Evolutionary conservation across 2,113 vertebrate genomes (phyloP).

Genomic region (Daubentonia madagascariensis): DNA sequence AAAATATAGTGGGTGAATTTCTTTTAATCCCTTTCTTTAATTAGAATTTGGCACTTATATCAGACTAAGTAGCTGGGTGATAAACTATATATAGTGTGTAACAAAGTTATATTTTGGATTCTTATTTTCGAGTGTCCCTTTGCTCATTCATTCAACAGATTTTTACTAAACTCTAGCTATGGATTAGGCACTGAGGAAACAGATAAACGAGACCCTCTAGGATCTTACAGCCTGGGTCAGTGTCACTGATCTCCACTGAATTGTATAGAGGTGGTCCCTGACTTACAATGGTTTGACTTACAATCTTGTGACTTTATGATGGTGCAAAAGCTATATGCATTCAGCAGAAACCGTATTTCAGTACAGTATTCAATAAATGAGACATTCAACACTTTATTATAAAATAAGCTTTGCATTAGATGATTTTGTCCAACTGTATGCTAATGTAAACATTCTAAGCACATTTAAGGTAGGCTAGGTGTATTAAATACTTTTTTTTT

Average conservation of each 20-base stretch:
- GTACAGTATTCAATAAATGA: not conserved
- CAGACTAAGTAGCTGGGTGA: not conserved
- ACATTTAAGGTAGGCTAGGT: not conserved
- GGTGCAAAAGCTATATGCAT: not conserved
- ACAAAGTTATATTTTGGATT: slow-evolving; percentile 30
- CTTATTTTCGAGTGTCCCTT: not conserved
- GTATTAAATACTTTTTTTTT: not conserved
- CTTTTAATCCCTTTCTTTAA: slow-evolving; percentile 24
- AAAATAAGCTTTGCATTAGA: not conserved
- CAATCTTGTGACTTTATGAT: not conserved
- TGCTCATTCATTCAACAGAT: not conserved
- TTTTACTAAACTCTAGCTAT: not conserved
- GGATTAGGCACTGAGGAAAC: not conserved
- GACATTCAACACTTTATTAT: not conserved
- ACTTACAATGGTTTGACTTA: not conserved
- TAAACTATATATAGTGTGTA: not conserved
- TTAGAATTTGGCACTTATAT: not conserved
- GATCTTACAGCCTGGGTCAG: not conserved
- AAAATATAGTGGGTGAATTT: slow-evolving; percentile 26
- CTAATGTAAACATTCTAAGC: not conserved
- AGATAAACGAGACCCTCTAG: not conserved
- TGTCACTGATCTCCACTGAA: not conserved
- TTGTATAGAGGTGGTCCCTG: not conserved
- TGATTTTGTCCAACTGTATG: not conserved
- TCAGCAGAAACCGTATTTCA: not conserved